These are phyloP conservation scores for Canis aureus DNA, from an alignment of 2,113 vertebrate species.

Conservation along the genomic window DNA sequence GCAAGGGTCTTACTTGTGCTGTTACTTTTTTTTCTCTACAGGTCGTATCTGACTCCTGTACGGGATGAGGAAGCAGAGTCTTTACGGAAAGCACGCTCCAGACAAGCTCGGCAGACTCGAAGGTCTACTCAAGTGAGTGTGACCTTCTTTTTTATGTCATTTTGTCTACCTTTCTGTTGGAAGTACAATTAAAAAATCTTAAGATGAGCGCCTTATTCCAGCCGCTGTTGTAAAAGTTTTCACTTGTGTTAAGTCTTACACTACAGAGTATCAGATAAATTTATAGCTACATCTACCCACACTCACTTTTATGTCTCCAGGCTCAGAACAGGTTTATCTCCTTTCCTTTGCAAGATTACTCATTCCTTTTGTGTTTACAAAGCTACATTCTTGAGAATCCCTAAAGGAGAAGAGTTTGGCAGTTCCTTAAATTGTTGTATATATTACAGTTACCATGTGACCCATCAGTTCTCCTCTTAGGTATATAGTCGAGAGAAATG, in stretches of 20 bases:
- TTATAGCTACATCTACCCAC: neutral
- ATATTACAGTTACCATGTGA: neutral
- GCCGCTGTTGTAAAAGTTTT: neutral
- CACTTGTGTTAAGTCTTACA: neutral
- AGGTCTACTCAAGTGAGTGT: constrained; percentile 94
- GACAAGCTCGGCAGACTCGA: constrained; percentile 96
- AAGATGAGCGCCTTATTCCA: neutral
- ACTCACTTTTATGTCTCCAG: neutral
- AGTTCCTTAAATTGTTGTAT: neutral
- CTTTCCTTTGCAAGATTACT: neutral
- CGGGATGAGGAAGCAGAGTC: constrained; percentile 97
- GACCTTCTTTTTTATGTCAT: neutral
- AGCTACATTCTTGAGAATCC: neutral
- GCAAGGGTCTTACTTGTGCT: neutral
- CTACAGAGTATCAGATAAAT: neutral
- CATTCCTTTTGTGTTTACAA: neutral
- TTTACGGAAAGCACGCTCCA: constrained; percentile 95
- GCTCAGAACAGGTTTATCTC: neutral
- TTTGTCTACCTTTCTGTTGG: neutral
- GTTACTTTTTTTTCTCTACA: constrained; percentile 45
- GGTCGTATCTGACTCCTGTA: constrained; percentile 92
- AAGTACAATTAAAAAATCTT: neutral
- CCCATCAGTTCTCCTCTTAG: neutral
- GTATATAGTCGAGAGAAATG: neutral
- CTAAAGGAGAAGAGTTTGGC: neutral